Evolutionary conservation across 2,797 vertebrate species (phyloP), one percentile per base, ranked within the genome.

Genomic region (Dipus sagitta): DNA sequence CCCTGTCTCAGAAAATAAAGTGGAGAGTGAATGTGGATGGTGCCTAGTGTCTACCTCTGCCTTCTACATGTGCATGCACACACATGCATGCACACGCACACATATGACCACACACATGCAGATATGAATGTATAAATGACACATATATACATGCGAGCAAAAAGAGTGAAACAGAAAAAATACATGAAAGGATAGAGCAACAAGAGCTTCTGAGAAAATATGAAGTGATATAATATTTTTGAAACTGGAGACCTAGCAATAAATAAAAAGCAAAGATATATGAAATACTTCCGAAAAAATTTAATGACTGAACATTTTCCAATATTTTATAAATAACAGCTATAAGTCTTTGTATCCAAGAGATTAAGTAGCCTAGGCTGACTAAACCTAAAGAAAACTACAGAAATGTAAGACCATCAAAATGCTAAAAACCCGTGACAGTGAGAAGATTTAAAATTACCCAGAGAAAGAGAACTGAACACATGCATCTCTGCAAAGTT

Each of bases 111-210:
- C 13, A 58, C 17, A 58, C 17, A 58, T 58, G 17, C 6, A 58
- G 54, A 17, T 17, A 58, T 17, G 54, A 58, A 15, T 58, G 13
- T 58, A 58, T 17, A 14, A 58, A 58, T 14, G 0, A 14, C 54
- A 14, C 17, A 58, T 12, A 58, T 14, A 58, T 58, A 58, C 54
- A 58, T 58, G 7, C 17, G 13, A 84, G 0, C 75, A 14, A 15
- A 86, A 89, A 52, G 20, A 75, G 14, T 86, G 4, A 94, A 71
- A 38, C 20, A 89, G 38, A 4, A 11, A 38, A 86, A 52, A 34
- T 78, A 64, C 42, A 71, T 71, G 26, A 74, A 94, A 28, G 14
- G 92, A 93, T 13, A 91, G 13, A 93, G 32, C 8, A 91, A 78
- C 28, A 85, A 12, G 9, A 12, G 68, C 13, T 70, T 72, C 23